A percentile compares a stretch with the other conserved stretches of the same genome.
phyloP scores from a whole-genome alignment of 64 coral and sea anemone genomes.

The Dendronephthya gigantea region DNA sequence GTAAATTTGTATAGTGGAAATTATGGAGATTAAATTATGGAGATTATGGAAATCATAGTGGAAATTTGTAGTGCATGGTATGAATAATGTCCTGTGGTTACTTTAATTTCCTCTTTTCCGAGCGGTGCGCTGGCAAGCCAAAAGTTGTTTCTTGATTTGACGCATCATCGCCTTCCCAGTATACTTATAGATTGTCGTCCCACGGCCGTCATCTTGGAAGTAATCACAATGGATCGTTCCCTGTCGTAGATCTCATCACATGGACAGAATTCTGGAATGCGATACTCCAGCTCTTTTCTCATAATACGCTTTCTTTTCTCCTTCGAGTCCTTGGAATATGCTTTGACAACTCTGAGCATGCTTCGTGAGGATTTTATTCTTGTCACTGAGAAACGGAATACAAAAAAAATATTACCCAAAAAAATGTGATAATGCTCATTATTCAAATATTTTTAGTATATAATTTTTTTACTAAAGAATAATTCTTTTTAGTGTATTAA shows the following conservation, averaged over 20 bases:
- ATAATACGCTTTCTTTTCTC: not conserved
- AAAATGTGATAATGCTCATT: too few species aligned
- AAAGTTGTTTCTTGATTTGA: not conserved
- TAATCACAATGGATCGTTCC: not conserved
- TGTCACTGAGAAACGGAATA: not conserved
- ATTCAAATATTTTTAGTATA: too few species aligned
- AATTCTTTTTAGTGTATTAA: too few species aligned
- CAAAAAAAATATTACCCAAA: not conserved
- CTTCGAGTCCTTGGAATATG: not conserved
- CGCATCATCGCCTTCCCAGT: not conserved
- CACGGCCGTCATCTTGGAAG: not conserved
- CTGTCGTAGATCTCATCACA: not conserved
- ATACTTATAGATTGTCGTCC: not conserved
- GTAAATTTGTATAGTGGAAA: too few species aligned
- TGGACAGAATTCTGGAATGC: not conserved
- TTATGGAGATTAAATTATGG: too few species aligned
- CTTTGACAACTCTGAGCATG: not conserved
- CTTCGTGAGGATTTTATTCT: not conserved
- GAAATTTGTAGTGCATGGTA: too few species aligned
- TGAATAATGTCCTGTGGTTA: not conserved
- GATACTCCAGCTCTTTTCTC: not conserved
- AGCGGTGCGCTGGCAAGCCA: not conserved
- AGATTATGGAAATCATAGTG: too few species aligned
- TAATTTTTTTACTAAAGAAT: too few species aligned
- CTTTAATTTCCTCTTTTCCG: not conserved